Evolutionary conservation across 2,797 vertebrate species (phyloP).

Genomic region (Hypotaenidia philippensis): DNA sequence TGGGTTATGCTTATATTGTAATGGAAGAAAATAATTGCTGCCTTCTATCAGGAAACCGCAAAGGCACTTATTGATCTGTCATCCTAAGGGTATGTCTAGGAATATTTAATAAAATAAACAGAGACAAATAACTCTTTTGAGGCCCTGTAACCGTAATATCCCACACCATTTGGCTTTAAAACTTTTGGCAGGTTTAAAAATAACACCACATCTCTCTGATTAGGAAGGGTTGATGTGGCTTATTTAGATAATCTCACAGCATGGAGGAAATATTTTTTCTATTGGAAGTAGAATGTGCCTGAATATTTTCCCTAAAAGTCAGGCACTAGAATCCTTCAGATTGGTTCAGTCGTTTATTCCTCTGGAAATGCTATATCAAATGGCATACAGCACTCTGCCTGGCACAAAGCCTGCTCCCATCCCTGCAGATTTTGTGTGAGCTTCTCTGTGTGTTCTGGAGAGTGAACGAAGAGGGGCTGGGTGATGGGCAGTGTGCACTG

Average conservation of each 20-base stretch:
- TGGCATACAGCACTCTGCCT: background rate
- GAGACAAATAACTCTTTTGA: slow-evolving; percentile 79
- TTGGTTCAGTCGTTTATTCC: slow-evolving; percentile 13
- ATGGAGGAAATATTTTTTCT: slow-evolving; percentile 39
- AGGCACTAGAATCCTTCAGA: background rate
- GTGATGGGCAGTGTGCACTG: background rate
- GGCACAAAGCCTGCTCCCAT: background rate
- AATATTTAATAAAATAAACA: slow-evolving; percentile 84
- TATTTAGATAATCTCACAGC: slow-evolving; percentile 55
- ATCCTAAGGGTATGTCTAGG: slow-evolving; percentile 72
- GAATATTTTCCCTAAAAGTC: slow-evolving; percentile 28
- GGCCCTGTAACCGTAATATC: slow-evolving; percentile 58
- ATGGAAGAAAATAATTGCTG: slow-evolving; percentile 85
- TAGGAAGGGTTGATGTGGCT: slow-evolving; percentile 50
- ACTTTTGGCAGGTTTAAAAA: slow-evolving; percentile 72
- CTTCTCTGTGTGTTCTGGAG: background rate
- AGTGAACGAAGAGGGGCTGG: background rate
- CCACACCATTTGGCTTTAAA: slow-evolving; percentile 65
- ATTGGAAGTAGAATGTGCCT: slow-evolving; percentile 36
- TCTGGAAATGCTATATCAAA: slow-evolving; percentile 28
- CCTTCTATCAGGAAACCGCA: slow-evolving; percentile 83
- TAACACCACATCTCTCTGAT: slow-evolving; percentile 62
- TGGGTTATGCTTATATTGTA: slow-evolving; percentile 80
- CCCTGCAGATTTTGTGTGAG: background rate
- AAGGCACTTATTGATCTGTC: slow-evolving; percentile 82